Evolutionary conservation across 2,888 invertebrate genomes (phyloP).

Genomic region (Pseudolycoriella hygida): DNA sequence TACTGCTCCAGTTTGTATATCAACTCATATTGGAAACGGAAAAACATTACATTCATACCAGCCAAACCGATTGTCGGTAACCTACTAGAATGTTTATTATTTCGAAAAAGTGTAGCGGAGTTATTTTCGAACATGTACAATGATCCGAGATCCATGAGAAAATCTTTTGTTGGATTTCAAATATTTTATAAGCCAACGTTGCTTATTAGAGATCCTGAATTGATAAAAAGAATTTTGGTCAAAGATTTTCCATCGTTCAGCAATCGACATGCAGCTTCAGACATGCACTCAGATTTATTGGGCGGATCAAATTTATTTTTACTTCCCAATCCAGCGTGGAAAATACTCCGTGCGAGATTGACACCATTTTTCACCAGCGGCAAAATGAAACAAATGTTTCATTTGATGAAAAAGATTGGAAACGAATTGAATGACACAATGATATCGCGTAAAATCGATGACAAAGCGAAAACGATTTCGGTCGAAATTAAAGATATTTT

Average conservation of each 20-base stretch:
- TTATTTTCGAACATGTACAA: slow-evolving; percentile 25
- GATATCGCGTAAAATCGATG: background rate
- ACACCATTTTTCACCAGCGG: slow-evolving; percentile 31
- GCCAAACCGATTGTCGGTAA: slow-evolving; percentile 29
- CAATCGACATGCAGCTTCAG: slow-evolving; percentile 16
- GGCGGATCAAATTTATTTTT: slow-evolving; percentile 29
- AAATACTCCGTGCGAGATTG: slow-evolving; percentile 25
- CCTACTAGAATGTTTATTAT: slow-evolving; percentile 19
- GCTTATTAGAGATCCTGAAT: slow-evolving; percentile 27
- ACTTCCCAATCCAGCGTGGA: slow-evolving; percentile 29
- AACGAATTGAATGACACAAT: slow-evolving; percentile 5
- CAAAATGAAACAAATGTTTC: slow-evolving; percentile 27
- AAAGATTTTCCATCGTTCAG: slow-evolving; percentile 30
- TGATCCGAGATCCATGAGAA: too few relatives aligned
- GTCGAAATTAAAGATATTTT: slow-evolving; percentile 20
- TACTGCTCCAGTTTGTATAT: slow-evolving; percentile 10
- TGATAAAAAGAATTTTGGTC: slow-evolving; percentile 29
- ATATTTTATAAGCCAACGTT: slow-evolving; percentile 29
- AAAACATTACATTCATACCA: slow-evolving; percentile 22
- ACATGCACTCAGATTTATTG: slow-evolving; percentile 20
- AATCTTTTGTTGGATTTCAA: slow-evolving; percentile 24
- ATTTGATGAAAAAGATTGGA: slow-evolving; percentile 20
- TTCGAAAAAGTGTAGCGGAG: slow-evolving; percentile 19
- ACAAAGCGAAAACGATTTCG: slow-evolving; percentile 10
- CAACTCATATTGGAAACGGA: slow-evolving; percentile 22